Conservation (phyloP, 2,888 invertebrate genomes). For the Sicus ferrugineus region DNA sequence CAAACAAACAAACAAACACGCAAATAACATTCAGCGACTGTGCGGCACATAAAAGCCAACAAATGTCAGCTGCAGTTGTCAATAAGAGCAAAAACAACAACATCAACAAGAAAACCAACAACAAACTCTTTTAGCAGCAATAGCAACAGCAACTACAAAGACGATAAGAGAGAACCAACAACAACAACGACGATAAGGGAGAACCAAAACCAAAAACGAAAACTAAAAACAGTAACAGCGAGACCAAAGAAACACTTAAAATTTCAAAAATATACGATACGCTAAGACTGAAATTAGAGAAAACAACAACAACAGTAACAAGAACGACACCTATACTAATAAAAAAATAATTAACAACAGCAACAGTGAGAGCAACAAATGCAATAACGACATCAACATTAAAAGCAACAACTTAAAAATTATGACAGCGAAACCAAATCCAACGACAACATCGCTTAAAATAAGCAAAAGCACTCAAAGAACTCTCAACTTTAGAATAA, state of each 20-base stretch:
- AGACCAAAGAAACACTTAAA: too few species aligned
- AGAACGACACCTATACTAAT: too few species aligned
- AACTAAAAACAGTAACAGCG: not conserved
- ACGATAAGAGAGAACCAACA: not conserved
- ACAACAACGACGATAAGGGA: not conserved
- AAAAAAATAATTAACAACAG: too few species aligned
- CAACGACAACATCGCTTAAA: not conserved
- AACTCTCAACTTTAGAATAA: too few species aligned
- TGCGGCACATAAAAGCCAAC: slow-evolving; percentile 39
- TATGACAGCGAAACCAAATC: not conserved
- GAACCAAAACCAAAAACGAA: not conserved
- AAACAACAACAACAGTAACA: too few species aligned
- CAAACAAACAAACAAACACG: not conserved
- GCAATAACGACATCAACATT: not conserved
- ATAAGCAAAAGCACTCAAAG: too few species aligned
- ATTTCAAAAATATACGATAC: too few species aligned
- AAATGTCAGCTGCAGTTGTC: slow-evolving; percentile 39
- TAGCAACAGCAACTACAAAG: slow-evolving; percentile 7
- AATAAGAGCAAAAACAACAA: slow-evolving; percentile 6
- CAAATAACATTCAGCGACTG: not conserved
- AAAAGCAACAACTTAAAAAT: not conserved
- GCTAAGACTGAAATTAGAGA: too few species aligned
- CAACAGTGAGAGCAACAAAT: too few species aligned
- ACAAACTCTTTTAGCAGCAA: too few species aligned
- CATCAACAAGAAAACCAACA: slow-evolving; percentile 9